Evolutionary conservation across 2,113 vertebrate genomes (phyloP).

Genomic region (Microtus oregoni): DNA sequence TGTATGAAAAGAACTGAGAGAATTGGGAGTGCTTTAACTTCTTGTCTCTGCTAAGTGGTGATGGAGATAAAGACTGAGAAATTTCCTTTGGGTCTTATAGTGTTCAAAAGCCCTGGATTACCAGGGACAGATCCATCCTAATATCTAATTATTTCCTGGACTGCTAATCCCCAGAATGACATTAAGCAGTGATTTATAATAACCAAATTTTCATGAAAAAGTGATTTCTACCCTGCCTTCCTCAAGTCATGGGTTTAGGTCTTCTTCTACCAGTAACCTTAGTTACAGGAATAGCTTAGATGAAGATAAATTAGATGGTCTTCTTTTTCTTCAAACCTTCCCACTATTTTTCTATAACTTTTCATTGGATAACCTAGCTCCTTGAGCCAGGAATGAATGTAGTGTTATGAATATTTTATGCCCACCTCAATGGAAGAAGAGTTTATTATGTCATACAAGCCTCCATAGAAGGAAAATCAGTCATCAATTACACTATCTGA

Average conservation of each 20-base stretch:
- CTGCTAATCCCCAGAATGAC: not conserved
- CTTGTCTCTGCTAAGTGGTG: constrained; percentile 24
- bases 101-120: not conserved
- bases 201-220: constrained; percentile 37
- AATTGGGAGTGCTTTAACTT: constrained; percentile 14
- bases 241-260: constrained; percentile 29
- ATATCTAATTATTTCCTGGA: not conserved
- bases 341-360: not conserved
- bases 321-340: constrained; percentile 43
- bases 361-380: constrained; percentile 59
- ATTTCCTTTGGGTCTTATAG: not conserved
- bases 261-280: constrained; percentile 31
- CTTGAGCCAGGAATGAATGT: constrained; percentile 61
- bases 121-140: not conserved
- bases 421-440: not conserved
- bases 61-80: not conserved
- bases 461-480: constrained; percentile 11
- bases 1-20: constrained; percentile 55
- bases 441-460: not conserved
- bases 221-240: not conserved
- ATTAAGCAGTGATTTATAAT: constrained; percentile 29
- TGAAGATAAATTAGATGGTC: constrained; percentile 48
- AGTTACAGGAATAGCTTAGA: constrained; percentile 30
- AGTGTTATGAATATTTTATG: constrained; percentile 4
- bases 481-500: not conserved